These are phyloP conservation scores for Zeugodacus cucurbitae DNA, from an alignment of 1,140 invertebrate species.

Conservation along the genomic window DNA sequence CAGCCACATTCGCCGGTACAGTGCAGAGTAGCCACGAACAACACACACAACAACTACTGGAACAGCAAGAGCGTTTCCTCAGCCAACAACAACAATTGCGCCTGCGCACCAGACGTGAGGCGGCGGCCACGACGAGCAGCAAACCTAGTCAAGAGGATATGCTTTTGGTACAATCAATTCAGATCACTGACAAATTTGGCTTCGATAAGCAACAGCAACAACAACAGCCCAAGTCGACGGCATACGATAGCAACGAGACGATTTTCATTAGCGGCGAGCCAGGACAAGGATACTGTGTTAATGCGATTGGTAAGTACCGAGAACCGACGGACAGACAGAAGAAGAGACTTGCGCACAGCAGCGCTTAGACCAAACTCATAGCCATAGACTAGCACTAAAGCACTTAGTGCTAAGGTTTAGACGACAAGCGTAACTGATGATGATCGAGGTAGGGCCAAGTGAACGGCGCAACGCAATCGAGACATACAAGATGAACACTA, in stretches of 20 bases:
- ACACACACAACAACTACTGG: background rate
- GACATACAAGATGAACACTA: background rate
- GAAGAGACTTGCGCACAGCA: background rate
- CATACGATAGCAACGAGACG: conserved; percentile 65
- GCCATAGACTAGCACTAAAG: background rate
- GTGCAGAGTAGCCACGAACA: background rate
- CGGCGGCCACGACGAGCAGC: conserved; percentile 47
- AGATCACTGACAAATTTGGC: conserved; percentile 90
- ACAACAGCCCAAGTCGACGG: conserved; percentile 50
- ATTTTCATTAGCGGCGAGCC: conserved; percentile 69
- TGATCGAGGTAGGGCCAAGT: background rate
- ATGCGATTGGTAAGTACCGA: conserved; percentile 63
- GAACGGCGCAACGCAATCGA: background rate
- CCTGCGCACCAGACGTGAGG: conserved; percentile 53
- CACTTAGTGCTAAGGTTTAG: background rate
- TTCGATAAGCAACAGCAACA: conserved; percentile 72
- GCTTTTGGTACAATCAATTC: conserved; percentile 87
- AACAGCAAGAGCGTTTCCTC: background rate
- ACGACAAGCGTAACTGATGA: conserved; percentile 16
- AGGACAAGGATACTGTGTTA: conserved; percentile 75
- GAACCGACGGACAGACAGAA: background rate
- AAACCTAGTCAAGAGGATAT: conserved; percentile 76
- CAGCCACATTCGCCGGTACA: conserved; percentile 7
- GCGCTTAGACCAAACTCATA: background rate
- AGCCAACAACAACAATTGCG: conserved; percentile 11